Conservation (phyloP, 2,113 vertebrate genomes). For the Eublepharis macularius region DNA sequence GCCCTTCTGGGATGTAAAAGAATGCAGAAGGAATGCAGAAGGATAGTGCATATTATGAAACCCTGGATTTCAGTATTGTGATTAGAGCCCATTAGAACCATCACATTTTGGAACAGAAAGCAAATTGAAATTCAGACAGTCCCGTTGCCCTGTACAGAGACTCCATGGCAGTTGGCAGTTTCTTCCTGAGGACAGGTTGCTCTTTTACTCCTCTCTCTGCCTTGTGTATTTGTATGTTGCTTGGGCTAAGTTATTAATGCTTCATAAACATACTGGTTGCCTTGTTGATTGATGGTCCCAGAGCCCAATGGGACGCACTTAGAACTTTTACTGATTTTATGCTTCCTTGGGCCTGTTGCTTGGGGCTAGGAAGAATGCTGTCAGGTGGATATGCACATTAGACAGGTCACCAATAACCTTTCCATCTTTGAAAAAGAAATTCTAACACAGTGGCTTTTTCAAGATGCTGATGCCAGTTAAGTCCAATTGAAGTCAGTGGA, state of each 20-base stretch:
- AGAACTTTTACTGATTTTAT: background rate
- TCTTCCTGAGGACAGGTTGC: background rate
- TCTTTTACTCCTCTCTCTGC: background rate
- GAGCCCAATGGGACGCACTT: background rate
- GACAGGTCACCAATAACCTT: background rate
- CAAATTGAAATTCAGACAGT: background rate
- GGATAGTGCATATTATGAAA: background rate
- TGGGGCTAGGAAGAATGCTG: background rate
- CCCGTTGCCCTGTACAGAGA: background rate
- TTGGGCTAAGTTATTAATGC: background rate
- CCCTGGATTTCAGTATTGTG: background rate
- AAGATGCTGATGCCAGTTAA: background rate
- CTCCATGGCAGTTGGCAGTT: background rate
- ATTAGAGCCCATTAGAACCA: too few relatives aligned
- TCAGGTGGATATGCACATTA: background rate
- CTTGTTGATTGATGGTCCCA: background rate
- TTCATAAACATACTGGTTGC: background rate
- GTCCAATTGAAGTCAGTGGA: background rate
- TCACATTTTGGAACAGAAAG: too few relatives aligned
- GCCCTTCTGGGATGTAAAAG: background rate
- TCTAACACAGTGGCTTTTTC: background rate
- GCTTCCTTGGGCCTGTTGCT: background rate
- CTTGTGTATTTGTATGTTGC: background rate
- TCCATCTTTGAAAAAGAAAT: background rate
- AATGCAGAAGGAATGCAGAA: background rate